A percentile compares a stretch with the other conserved stretches of the same genome.
Conservation (phyloP, 2,888 invertebrate genomes). For the Caradrina kadenii region DNA sequence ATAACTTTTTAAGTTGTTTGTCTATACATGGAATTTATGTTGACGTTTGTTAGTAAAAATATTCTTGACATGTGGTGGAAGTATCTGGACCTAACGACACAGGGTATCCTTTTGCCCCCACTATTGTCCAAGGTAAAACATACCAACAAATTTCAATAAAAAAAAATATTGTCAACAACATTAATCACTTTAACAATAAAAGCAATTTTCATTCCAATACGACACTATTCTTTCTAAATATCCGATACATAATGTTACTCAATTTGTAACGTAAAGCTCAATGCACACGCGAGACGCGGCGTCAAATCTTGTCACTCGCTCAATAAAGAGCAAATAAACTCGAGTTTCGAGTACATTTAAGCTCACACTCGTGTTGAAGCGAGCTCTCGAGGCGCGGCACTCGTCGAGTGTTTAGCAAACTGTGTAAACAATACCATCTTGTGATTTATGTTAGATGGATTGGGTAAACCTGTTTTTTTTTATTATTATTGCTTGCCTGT, state of each 20-base stretch:
- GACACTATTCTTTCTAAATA: constrained; percentile 31
- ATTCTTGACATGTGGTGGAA: too few relatives aligned
- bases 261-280: constrained; percentile 64
- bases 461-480: constrained; percentile 73
- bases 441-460: constrained; percentile 73
- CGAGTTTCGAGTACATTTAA: constrained; percentile 77
- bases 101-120: too few relatives aligned
- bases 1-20: constrained; percentile 56
- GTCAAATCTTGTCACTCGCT: constrained; percentile 80
- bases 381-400: constrained; percentile 72
- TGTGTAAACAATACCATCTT: constrained; percentile 80
- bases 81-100: too few relatives aligned
- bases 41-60: not conserved
- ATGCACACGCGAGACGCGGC: constrained; percentile 67
- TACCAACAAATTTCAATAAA: too few relatives aligned
- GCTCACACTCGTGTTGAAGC: constrained; percentile 81
- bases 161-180: not conserved
- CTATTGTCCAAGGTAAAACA: too few relatives aligned
- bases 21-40: constrained; percentile 6
- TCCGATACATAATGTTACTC: constrained; percentile 38
- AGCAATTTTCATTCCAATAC: constrained; percentile 29
- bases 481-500: not conserved
- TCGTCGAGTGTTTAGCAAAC: constrained; percentile 82
- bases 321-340: constrained; percentile 86
- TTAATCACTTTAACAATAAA: constrained; percentile 19